These are phyloP conservation scores for Littorina saxatilis DNA, from an alignment of 1,140 invertebrate genomes.

Conservation along the genomic window DNA sequence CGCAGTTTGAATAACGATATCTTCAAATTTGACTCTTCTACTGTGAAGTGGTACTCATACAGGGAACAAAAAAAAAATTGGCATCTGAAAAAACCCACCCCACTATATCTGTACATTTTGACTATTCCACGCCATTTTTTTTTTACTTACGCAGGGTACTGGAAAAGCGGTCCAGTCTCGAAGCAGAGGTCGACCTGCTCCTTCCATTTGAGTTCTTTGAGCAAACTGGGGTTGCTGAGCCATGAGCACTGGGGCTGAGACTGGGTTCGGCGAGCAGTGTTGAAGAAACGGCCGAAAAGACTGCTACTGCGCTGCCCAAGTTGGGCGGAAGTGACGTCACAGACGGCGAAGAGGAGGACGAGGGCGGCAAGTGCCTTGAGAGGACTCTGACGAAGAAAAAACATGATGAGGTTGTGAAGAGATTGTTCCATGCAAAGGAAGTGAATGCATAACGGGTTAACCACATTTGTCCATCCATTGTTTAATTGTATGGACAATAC, in stretches of 20 bases:
- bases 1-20: no score
- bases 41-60: no score
- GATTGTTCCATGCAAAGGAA: background rate
- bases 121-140: no score
- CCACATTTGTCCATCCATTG: no score
- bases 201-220: conserved; percentile 23
- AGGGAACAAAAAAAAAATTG: no score
- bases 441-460: no score
- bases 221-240: background rate
- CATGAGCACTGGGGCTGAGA: conserved; percentile 2
- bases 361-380: background rate
- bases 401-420: background rate
- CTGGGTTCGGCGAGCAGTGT: background rate
- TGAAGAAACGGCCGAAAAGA: conserved; percentile 14
- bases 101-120: no score
- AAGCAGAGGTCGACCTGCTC: conserved; percentile 32
- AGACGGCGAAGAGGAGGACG: conserved; percentile 13
- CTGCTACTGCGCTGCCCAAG: no score
- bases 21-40: no score
- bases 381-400: background rate
- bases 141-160: conserved; percentile 18
- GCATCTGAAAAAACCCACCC: no score
- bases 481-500: no score
- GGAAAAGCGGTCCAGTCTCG: conserved; percentile 23
- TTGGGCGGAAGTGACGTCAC: conserved; percentile 9